These are phyloP conservation scores for Eudyptes chrysolophus DNA, from an alignment of 2,113 vertebrate genomes.

Conservation along the genomic window DNA sequence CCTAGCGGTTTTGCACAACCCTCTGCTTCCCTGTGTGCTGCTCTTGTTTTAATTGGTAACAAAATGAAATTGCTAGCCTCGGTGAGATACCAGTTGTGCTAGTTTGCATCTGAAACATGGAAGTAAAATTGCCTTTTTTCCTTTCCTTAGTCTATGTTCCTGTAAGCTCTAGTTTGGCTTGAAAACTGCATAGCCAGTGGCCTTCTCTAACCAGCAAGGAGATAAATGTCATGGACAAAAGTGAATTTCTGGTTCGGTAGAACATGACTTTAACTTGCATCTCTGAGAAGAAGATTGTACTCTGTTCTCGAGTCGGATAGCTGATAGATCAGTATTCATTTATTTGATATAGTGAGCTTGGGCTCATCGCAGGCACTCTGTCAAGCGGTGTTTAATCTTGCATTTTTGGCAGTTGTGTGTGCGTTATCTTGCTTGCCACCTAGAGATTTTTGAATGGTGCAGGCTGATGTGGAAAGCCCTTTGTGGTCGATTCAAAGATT, in stretches of 20 bases:
- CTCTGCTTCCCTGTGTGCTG: not conserved
- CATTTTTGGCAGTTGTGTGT: not conserved
- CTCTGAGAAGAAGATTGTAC: not conserved
- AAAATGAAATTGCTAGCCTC: not conserved
- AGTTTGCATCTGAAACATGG: not conserved
- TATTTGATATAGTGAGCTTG: not conserved
- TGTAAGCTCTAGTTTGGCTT: not conserved
- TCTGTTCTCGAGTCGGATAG: fast-evolving
- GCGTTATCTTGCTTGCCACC: not conserved
- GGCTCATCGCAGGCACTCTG: fast-evolving
- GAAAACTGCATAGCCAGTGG: not conserved
- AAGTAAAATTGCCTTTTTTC: not conserved
- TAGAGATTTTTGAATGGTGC: not conserved
- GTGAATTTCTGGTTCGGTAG: not conserved
- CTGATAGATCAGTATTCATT: not conserved
- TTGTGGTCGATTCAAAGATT: not conserved
- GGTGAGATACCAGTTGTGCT: not conserved
- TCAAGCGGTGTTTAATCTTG: not conserved
- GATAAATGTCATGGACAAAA: not conserved
- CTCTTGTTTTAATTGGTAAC: not conserved
- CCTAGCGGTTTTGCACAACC: not conserved
- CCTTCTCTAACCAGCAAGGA: not conserved
- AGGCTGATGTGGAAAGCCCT: not conserved
- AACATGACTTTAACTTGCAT: not conserved
- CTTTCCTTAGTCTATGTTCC: not conserved